These are phyloP conservation scores for Druon quercuslanigerum DNA, from an alignment of 1,140 invertebrate species.

Conservation along the genomic window DNA sequence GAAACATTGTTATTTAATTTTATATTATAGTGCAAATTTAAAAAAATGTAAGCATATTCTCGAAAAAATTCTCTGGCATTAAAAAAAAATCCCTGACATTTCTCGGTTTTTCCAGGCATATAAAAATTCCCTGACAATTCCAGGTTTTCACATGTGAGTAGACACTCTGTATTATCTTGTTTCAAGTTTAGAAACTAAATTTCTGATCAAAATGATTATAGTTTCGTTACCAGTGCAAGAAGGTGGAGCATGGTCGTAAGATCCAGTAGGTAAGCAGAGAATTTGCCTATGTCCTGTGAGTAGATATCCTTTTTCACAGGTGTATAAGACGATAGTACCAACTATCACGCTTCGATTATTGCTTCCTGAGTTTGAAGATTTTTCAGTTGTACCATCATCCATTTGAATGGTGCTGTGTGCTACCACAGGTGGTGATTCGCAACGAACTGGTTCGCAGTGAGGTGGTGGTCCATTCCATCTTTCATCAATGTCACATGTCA, in stretches of 20 bases:
- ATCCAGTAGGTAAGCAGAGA: slow-evolving; percentile 84
- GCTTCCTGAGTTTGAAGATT: slow-evolving; percentile 42
- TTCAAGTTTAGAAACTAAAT: background rate
- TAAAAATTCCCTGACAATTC: too few species aligned
- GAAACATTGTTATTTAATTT: too few species aligned
- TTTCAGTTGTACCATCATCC: slow-evolving; percentile 69
- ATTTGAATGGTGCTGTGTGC: slow-evolving; percentile 82
- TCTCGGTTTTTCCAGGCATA: too few species aligned
- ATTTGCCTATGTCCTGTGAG: slow-evolving; percentile 83
- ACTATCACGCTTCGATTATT: slow-evolving; percentile 79
- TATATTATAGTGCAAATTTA: too few species aligned
- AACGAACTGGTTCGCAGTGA: slow-evolving; percentile 87
- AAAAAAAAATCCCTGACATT: too few species aligned
- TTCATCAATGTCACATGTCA: slow-evolving; percentile 94
- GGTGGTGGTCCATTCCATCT: slow-evolving; percentile 96
- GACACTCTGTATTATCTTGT: too few species aligned
- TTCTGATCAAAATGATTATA: slow-evolving; percentile 17
- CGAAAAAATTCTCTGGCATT: too few species aligned
- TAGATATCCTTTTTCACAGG: slow-evolving; percentile 83
- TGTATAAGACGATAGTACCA: slow-evolving; percentile 85
- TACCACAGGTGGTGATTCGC: slow-evolving; percentile 84
- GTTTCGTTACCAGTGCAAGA: slow-evolving; percentile 80
- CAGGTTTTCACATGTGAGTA: too few species aligned
- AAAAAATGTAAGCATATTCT: too few species aligned
- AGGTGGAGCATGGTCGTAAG: slow-evolving; percentile 86